Evolutionary conservation across 2,113 vertebrate genomes (phyloP).

Genomic region (Kryptolebias marmoratus): DNA sequence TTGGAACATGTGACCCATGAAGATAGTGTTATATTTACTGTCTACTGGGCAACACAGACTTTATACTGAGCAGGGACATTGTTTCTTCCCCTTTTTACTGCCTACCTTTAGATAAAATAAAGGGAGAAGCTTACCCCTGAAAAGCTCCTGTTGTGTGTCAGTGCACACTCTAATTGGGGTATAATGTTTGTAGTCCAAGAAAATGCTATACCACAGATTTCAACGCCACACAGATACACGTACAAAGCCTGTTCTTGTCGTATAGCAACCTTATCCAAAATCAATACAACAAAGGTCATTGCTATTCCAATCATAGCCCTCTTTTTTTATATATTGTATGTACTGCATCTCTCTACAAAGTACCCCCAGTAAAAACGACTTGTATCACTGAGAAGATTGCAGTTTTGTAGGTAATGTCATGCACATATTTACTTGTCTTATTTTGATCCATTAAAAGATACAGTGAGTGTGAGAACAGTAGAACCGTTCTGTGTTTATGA

Average conservation of each 20-base stretch:
- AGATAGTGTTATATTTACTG: background rate
- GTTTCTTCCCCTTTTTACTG: background rate
- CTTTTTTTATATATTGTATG: conserved; percentile 47
- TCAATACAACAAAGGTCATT: conserved; percentile 79
- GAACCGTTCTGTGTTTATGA: conserved; percentile 51
- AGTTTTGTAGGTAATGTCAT: conserved; percentile 36
- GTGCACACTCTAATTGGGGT: conserved; percentile 29
- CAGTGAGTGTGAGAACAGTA: conserved; percentile 4
- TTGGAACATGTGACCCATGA: background rate
- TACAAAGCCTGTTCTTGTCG: conserved; percentile 37
- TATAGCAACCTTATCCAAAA: conserved; percentile 62
- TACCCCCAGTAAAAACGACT: conserved; percentile 26
- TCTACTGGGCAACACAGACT: background rate
- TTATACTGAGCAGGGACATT: conserved; percentile 1
- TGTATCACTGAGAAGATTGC: conserved; percentile 26
- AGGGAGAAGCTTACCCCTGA: conserved; percentile 9
- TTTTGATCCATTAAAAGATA: conserved; percentile 52
- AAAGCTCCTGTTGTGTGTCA: conserved; percentile 3
- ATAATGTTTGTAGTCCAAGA: conserved; percentile 44
- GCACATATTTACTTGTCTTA: conserved; percentile 53
- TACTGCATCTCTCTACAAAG: conserved; percentile 44
- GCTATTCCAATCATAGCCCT: conserved; percentile 72
- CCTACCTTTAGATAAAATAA: background rate
- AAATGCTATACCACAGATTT: conserved; percentile 55
- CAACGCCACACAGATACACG: conserved; percentile 13